Conservation (phyloP, 2,797 vertebrate species). For the Dipus sagitta region DNA sequence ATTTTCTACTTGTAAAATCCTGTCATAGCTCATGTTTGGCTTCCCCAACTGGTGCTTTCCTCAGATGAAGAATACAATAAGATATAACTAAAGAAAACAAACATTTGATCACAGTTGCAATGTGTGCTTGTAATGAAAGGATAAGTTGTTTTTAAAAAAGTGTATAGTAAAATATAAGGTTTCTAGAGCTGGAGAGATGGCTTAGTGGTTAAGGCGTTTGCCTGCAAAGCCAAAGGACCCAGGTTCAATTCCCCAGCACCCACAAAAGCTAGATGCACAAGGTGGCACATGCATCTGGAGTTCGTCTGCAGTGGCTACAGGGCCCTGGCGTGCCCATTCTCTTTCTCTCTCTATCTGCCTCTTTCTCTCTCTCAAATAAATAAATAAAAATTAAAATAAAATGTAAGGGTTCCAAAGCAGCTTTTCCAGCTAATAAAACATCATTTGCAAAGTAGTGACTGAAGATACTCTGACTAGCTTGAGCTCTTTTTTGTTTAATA, state of each 20-base stretch:
- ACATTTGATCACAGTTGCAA: conserved; percentile 63
- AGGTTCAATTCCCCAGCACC: too few relatives aligned
- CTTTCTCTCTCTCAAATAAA: too few relatives aligned
- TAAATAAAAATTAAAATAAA: not conserved
- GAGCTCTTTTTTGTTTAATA: conserved; percentile 65
- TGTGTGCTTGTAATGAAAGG: conserved; percentile 62
- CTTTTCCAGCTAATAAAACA: conserved; percentile 68
- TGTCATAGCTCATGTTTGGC: conserved; percentile 58
- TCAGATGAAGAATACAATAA: conserved; percentile 58
- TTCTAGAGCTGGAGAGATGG: too few relatives aligned
- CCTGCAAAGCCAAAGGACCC: too few relatives aligned
- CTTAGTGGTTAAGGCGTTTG: too few relatives aligned
- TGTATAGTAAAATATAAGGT: too few relatives aligned
- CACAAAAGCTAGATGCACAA: too few relatives aligned
- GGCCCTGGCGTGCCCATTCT: too few relatives aligned
- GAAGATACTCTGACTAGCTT: conserved; percentile 42
- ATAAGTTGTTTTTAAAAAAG: not conserved
- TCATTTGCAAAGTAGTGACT: conserved; percentile 58
- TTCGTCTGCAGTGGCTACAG: too few relatives aligned
- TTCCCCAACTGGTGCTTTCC: conserved; percentile 69
- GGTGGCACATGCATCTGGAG: too few relatives aligned
- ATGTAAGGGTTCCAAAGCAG: conserved; percentile 59
- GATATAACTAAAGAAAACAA: conserved; percentile 79
- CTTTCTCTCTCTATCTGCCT: too few relatives aligned
- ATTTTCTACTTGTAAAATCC: conserved; percentile 75